Base-by-base conservation (phyloP, 2,888 invertebrate species). In the Rhingia campestris region DNA sequence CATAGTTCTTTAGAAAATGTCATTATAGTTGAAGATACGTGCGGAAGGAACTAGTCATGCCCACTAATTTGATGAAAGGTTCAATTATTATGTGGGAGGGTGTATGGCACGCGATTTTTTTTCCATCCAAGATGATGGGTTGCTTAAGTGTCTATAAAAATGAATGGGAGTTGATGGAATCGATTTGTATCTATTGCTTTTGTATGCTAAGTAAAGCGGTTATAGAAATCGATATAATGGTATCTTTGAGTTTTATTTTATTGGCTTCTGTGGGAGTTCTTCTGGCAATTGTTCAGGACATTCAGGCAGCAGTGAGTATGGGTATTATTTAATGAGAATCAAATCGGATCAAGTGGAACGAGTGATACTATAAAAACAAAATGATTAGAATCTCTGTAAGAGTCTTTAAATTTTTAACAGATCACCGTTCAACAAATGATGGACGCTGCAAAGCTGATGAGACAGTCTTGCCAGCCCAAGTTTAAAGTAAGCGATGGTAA, bases 391-490 rank as follows among this genome's bases (percentile, higher is more conserved):
- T 22, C 22, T 22, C 22, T 22, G 22, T 22, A 22, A 22, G 22
- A 22, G 22, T 22, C 22, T 22, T 1, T 22, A 22, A 22, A 2
- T 2, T 1, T 22, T 22, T 22, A 22, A 22, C 56, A 90, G 90
- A 89, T 88, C 3, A 90, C 91, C 0, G 87, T 92, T 90, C 94
- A 94, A 76, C 95, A 95, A 90, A 91, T 95, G 88, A 93, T 89
- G 87, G 92, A 93, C n/a, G 93, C 94, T 0, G 93, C 93, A 0
- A 94, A 93, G 89, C 91, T 94, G 88, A 92, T 95, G 90, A 91
- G 95, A 64, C 94, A 94, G 87, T 91, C 93, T 0, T 95, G 95
- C 87, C 92, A 93, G 81, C 93, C 94, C 3, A 95, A 95, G 91
- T 92, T 92, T 67, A 90, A 89, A 84, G 76, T 91, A 0, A 86